Evolutionary conservation across 1,140 invertebrate species (phyloP), one percentile per base, ranked within the genome.

Genomic region (Papilio polyxenes): DNA sequence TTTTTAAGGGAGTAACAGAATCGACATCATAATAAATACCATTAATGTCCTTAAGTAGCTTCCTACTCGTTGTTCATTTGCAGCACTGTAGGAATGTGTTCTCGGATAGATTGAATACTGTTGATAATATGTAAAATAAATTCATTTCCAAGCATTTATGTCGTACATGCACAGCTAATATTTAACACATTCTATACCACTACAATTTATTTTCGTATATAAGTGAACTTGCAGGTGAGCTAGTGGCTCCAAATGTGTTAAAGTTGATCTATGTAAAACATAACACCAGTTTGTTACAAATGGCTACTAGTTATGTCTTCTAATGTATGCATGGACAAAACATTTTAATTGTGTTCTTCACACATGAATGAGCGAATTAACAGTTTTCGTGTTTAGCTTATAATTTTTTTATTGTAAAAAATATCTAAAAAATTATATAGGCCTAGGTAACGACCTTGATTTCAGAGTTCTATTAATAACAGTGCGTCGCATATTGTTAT

Each of bases 41-140:
- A 92, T 94, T 85, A 94, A 85, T 76, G 91, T 93, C 90, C 94
- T 89, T 87, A 94, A 88, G 90, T 94, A 91, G 84, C 92, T 92
- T 89, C 92, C 93, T 91, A 95, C 89, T 56, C 93, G 90, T 82
- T 94, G 93, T 86, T 95, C 94, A 89, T 90, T 93, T 88, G 93
- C 92, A 75, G 93, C 92, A 84, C 89, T 92, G 91, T 95, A 95
- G 83, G 93, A 93, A 92, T 94, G 92, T 86, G 92, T 89, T 90
- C 94, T 92, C 75, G 94, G 93, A 89, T 90, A 95, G 80, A 94
- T 88, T 83, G 93, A 90, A 83, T 92, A 92, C 92, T 94, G 92
- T 82, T 84, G 84, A 87, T 85, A 85, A 89, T 56, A 87, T 56
- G 20, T 37, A 11, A 53, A 56, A 37, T 77, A 56, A 77, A 77